These are phyloP conservation scores for Bradypus variegatus DNA, from an alignment of 2,797 vertebrate species.

Conservation along the genomic window DNA sequence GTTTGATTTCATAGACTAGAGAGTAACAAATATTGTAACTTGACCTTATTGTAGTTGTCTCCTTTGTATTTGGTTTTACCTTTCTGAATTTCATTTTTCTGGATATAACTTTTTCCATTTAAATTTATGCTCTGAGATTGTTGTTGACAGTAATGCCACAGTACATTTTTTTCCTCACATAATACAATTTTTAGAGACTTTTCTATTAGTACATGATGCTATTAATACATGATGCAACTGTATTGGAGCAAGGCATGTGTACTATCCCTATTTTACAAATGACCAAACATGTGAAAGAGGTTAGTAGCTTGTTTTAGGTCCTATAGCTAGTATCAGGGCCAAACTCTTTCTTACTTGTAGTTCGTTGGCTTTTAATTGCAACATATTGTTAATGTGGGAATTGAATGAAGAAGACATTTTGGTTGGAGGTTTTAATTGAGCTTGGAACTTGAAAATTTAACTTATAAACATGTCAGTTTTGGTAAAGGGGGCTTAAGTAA, in stretches of 20 bases:
- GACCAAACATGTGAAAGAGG: background rate
- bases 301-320: background rate
- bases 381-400: background rate
- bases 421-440: background rate
- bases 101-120: background rate
- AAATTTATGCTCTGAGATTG: background rate
- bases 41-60: background rate
- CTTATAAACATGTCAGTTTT: background rate
- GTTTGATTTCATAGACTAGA: background rate
- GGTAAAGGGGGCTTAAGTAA: background rate
- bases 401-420: background rate
- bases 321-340: background rate
- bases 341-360: background rate
- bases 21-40: background rate
- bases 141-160: background rate
- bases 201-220: background rate
- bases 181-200: background rate
- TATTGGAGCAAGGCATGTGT: background rate
- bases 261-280: background rate
- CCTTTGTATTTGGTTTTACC: background rate
- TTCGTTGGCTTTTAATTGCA: background rate
- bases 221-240: background rate
- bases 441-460: background rate
- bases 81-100: constrained; percentile 12
- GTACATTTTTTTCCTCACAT: background rate